Percentiles rank a stretch among this genome's conserved stretches.
phyloP scores from a whole-genome alignment of 2,113 vertebrate genomes.

The Alligator mississippiensis region DNA sequence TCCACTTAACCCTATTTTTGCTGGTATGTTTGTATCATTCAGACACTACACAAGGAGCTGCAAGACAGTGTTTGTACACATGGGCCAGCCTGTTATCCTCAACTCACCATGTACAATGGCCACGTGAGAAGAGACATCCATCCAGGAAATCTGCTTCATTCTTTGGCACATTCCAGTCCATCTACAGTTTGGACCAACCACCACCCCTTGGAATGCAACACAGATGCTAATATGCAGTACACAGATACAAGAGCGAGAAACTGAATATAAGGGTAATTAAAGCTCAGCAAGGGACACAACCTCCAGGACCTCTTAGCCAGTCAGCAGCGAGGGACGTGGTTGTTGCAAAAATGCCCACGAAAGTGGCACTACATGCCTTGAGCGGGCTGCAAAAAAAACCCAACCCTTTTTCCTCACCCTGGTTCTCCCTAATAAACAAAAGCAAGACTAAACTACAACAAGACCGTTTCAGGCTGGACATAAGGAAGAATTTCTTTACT shows the following conservation, averaged over 20 bases:
- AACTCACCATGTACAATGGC: not conserved
- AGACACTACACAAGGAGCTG: not conserved
- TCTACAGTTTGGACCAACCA: not conserved
- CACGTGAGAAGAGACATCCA: not conserved
- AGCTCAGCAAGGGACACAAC: accelerated
- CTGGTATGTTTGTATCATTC: not conserved
- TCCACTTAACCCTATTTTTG: constrained; percentile 43
- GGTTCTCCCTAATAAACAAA: no score
- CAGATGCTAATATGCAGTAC: accelerated
- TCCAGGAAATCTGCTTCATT: not conserved
- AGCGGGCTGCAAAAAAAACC: no score
- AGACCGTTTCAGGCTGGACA: no score
- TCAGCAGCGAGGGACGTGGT: no score
- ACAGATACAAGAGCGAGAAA: not conserved
- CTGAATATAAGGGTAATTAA: not conserved
- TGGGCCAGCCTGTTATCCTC: not conserved
- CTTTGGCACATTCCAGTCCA: not conserved
- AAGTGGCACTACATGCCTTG: no score
- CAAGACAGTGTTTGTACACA: not conserved
- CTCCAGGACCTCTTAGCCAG: no score
- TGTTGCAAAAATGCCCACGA: no score
- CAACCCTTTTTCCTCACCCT: no score
- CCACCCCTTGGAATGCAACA: not conserved
- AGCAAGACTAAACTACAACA: no score
- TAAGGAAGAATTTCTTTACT: no score